A percentile compares a stretch with the other conserved stretches of the same genome.
phyloP scores from a whole-genome alignment of 2,113 vertebrate species.

The Trochalopteron elliotii region DNA sequence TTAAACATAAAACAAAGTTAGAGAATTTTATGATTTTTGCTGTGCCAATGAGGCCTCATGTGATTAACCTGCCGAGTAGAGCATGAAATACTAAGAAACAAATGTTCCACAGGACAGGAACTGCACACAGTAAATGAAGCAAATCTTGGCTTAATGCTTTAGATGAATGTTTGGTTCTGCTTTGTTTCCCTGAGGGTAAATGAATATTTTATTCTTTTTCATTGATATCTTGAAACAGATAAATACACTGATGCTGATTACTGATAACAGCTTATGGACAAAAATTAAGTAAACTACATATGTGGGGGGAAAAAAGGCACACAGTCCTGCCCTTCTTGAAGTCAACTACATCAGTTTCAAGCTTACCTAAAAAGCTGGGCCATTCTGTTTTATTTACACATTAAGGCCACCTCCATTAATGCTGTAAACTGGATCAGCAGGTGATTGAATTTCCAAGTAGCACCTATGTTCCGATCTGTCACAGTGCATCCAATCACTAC shows the following conservation, averaged over 20 bases:
- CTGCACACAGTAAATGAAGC: not conserved
- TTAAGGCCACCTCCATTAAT: not conserved
- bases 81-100: constrained; percentile 3
- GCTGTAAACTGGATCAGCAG: not conserved
- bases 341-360: not conserved
- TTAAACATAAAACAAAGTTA: not conserved
- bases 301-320: not conserved
- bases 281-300: not conserved
- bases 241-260: not conserved
- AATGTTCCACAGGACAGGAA: constrained; percentile 13
- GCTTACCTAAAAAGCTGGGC: not conserved
- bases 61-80: not conserved
- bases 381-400: not conserved
- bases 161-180: not conserved
- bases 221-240: not conserved
- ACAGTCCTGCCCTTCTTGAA: not conserved
- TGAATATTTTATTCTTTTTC: not conserved
- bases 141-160: not conserved
- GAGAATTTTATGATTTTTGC: not conserved
- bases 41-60: not conserved
- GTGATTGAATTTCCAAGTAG: not conserved
- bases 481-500: not conserved
- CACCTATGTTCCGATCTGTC: not conserved
- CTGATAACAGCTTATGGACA: not conserved
- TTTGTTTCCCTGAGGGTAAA: not conserved